phyloP scores from a whole-genome alignment of 2,797 vertebrate species.

The Myotis vivesi region DNA sequence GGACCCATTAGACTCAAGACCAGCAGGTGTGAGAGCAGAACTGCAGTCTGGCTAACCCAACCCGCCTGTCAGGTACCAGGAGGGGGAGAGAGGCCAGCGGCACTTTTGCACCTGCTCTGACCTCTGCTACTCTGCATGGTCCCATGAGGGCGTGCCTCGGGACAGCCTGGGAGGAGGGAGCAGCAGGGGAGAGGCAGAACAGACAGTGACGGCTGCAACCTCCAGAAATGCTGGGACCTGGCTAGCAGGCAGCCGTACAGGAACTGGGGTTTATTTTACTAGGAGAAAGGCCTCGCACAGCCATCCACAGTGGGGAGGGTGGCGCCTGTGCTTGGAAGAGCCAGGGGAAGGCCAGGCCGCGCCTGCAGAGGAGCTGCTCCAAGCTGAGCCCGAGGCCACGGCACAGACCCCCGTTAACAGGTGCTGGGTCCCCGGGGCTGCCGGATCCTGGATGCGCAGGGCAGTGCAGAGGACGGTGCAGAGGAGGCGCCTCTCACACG shows the following conservation, averaged over 20 bases:
- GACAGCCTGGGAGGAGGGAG: neutral
- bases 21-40: neutral
- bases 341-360: neutral
- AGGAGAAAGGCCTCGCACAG: neutral
- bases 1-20: neutral
- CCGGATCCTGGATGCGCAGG: rapidly evolving
- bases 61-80: neutral
- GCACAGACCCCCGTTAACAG: rapidly evolving
- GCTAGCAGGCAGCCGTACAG: neutral
- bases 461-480: neutral
- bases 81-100: neutral
- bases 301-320: rapidly evolving
- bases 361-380: neutral
- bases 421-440: rapidly evolving
- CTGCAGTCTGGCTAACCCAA: neutral
- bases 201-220: no score
- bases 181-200: neutral
- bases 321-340: neutral
- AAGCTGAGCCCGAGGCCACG: rapidly evolving
- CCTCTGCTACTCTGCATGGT: neutral
- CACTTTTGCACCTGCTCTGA: neutral
- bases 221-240: neutral
- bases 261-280: neutral
- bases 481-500: conserved; percentile 77
- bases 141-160: neutral